Percentiles rank a stretch among this genome's conserved stretches.
Conservation (phyloP, 1,140 invertebrate genomes). For the Amphibalanus amphitrite region DNA sequence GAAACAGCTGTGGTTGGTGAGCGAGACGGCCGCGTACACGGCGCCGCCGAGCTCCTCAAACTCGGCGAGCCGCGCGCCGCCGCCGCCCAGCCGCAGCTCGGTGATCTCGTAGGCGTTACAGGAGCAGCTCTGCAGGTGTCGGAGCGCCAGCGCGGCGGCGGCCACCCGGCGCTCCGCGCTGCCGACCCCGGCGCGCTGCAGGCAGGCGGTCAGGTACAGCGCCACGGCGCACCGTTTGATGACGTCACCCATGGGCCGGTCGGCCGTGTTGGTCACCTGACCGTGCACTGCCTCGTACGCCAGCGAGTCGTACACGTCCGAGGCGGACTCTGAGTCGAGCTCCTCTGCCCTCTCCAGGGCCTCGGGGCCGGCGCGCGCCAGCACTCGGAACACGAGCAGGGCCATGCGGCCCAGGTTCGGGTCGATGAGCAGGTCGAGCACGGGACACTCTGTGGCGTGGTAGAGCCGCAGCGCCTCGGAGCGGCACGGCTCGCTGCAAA, state of each 20-base stretch:
- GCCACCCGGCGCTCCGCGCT: slow-evolving; percentile 21
- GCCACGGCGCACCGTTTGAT: slow-evolving; percentile 32
- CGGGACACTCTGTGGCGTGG: slow-evolving; percentile 35
- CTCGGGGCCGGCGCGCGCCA: slow-evolving; percentile 17
- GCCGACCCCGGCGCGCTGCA: slow-evolving; percentile 16
- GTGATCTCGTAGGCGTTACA: slow-evolving; percentile 47
- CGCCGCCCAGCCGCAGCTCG: slow-evolving; percentile 28
- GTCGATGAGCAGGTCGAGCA: slow-evolving; percentile 29
- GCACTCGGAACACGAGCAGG: slow-evolving; percentile 34
- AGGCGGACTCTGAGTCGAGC: background rate
- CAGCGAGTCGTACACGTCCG: slow-evolving; percentile 14
- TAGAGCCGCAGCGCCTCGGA: slow-evolving; percentile 28
- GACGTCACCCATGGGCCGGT: slow-evolving; percentile 28
- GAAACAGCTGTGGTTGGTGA: slow-evolving; percentile 42
- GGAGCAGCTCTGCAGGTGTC: slow-evolving; percentile 37
- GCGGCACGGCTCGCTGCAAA: slow-evolving; percentile 34
- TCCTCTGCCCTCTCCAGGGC: background rate
- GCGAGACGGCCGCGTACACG: slow-evolving; percentile 40
- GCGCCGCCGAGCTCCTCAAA: slow-evolving; percentile 37
- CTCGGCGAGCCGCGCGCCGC: slow-evolving; percentile 21
- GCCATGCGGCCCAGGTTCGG: slow-evolving; percentile 27
- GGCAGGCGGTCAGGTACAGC: slow-evolving; percentile 32
- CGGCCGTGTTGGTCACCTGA: slow-evolving; percentile 14
- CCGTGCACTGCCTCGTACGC: slow-evolving; percentile 13
- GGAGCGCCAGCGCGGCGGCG: slow-evolving; percentile 29